Evolutionary conservation across 2,888 invertebrate genomes (phyloP).

Genomic region (Euproctis similis): DNA sequence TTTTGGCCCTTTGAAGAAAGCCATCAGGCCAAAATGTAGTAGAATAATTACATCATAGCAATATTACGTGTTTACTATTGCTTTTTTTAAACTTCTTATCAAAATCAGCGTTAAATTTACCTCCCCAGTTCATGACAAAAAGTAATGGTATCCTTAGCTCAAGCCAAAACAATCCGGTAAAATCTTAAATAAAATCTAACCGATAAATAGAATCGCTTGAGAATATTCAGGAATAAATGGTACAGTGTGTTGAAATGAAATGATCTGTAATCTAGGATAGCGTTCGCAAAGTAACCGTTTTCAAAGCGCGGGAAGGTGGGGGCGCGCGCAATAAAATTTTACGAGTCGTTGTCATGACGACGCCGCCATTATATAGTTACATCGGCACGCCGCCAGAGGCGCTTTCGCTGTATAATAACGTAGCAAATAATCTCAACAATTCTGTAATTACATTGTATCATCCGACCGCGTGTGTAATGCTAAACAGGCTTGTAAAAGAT

Average conservation of each 20-base stretch:
- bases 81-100: too few relatives aligned
- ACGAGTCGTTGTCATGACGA: constrained; percentile 57
- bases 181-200: constrained; percentile 18
- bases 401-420: constrained; percentile 15
- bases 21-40: too few relatives aligned
- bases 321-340: constrained; percentile 65
- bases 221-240: constrained; percentile 11
- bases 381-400: constrained; percentile 25
- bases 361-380: constrained; percentile 53
- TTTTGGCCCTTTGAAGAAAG: too few relatives aligned
- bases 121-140: constrained; percentile 3
- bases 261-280: constrained; percentile 23
- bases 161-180: constrained; percentile 7
- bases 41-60: too few relatives aligned
- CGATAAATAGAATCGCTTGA: constrained; percentile 22
- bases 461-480: too few relatives aligned
- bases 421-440: too few relatives aligned
- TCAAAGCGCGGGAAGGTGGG: constrained; percentile 39
- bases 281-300: constrained; percentile 39
- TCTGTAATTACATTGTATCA: too few relatives aligned
- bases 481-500: too few relatives aligned
- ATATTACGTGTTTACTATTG: too few relatives aligned
- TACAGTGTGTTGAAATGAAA: constrained; percentile 23
- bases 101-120: too few relatives aligned
- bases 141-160: not conserved